phyloP scores from a whole-genome alignment of 2,888 invertebrate genomes.

The Branchellion lobata region DNA sequence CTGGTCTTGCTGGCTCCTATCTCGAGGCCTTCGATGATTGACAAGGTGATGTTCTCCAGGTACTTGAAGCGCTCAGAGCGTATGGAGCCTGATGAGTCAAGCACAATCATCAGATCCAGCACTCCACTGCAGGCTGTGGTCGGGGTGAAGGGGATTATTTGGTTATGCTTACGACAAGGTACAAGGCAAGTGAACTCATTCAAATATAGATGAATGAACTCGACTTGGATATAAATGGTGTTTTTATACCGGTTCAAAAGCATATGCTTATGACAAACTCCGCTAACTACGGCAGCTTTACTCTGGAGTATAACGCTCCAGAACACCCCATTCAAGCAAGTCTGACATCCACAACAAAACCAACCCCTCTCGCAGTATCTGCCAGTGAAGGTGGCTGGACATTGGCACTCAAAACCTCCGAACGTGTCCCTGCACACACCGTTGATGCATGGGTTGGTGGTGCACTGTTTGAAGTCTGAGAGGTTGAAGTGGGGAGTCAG shows the following conservation, averaged over 20 bases:
- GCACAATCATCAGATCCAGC: slow-evolving; percentile 49
- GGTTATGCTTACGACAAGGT: too few relatives aligned
- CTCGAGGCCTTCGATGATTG: slow-evolving; percentile 47
- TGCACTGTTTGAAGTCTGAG: slow-evolving; percentile 50
- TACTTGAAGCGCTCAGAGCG: slow-evolving; percentile 45
- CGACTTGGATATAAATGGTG: too few relatives aligned
- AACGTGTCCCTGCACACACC: slow-evolving; percentile 57
- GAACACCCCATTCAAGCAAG: too few relatives aligned
- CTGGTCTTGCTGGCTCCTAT: slow-evolving; percentile 53
- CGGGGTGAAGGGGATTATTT: background rate
- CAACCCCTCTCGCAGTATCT: slow-evolving; percentile 57
- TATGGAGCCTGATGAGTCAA: slow-evolving; percentile 50
- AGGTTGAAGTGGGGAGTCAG: background rate
- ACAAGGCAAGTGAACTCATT: too few relatives aligned
- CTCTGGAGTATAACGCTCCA: too few relatives aligned
- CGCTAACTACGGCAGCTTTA: too few relatives aligned
- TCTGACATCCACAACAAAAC: slow-evolving; percentile 45
- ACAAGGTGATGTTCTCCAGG: slow-evolving; percentile 43
- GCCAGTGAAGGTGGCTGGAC: slow-evolving; percentile 57
- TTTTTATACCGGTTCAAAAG: too few relatives aligned
- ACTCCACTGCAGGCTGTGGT: slow-evolving; percentile 48
- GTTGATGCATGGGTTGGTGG: slow-evolving; percentile 47
- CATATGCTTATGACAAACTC: too few relatives aligned
- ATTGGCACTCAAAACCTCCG: slow-evolving; percentile 57
- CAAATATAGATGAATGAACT: too few relatives aligned